Evolutionary conservation across 2,113 vertebrate species (phyloP), one percentile per base, ranked within the genome.

Genomic region (Phrynosoma platyrhinos): DNA sequence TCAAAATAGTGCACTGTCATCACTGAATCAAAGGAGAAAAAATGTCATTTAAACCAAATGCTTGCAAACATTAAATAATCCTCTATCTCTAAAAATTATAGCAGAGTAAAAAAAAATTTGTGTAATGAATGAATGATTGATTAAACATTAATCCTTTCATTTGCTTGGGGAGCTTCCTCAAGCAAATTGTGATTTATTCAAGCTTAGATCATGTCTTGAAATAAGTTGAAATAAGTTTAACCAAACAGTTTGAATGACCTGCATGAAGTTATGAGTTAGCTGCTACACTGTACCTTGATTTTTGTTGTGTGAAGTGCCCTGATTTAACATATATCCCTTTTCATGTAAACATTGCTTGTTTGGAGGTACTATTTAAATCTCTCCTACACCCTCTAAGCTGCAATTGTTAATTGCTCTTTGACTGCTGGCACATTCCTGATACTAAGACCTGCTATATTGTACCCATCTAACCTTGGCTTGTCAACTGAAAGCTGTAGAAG

Each of bases 71-170:
- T 77, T 6, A 85, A 53, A 25, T 58, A 84, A 25, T 64, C 20
- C 58, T 42, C 40, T 47, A 5, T 47, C 21, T 9, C 53, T 89
- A 66, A 77, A 12, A 79, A 80, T 81, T 18, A 75, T 8, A 76
- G 12, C 58, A 79, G 30, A 40, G 52, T 75, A 27, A 87, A 36
- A 36, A 58, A 62, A 89, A 79, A 36, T 82, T 36, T 74, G 32
- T 12, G 16, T 79, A 82, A 68, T 66, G 76, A 86, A 86, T 47
- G 75, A 85, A 12, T 82, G 64, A 78, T 25, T 74, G 72, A 85
- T 88, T 64, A 76, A 0, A 68, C 72, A 18, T 81, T 68, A 52
- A 30, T 52, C 77, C 23, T 23, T 78, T 42, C 72, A 8, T 55
- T 30, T 42, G 30, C 77, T 25, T 5, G 1, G 85, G 30, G 8